Conservation (phyloP, 2,888 invertebrate species). For the Tetramorium bicarinatum region DNA sequence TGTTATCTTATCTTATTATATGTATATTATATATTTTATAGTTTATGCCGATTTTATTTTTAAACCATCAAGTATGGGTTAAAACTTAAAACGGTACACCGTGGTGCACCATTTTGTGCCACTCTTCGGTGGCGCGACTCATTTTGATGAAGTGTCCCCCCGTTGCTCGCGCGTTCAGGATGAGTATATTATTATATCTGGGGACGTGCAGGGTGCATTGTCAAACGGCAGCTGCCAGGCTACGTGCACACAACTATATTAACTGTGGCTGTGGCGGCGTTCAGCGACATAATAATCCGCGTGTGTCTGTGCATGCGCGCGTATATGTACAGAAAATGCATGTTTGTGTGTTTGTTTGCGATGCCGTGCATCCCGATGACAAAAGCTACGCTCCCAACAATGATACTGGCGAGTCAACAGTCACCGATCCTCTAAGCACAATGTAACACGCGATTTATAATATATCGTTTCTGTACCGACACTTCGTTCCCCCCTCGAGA, state of each 20-base stretch:
- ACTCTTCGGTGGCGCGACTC: slow-evolving; percentile 75
- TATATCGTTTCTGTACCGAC: slow-evolving; percentile 73
- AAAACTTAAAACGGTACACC: slow-evolving; percentile 56
- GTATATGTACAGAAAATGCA: slow-evolving; percentile 16
- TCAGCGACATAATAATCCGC: slow-evolving; percentile 32
- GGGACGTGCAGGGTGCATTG: slow-evolving; percentile 81
- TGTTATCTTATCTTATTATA: background rate
- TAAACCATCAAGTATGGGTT: slow-evolving; percentile 46
- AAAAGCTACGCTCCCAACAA: slow-evolving; percentile 84
- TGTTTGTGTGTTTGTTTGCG: slow-evolving; percentile 83
- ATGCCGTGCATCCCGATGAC: slow-evolving; percentile 79
- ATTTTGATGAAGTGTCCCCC: slow-evolving; percentile 84
- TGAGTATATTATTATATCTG: slow-evolving; percentile 84
- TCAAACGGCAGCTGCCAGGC: slow-evolving; percentile 83
- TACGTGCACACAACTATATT: slow-evolving; percentile 81
- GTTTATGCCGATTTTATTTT: background rate
- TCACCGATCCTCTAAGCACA: slow-evolving; percentile 83
- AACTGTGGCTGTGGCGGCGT: slow-evolving; percentile 72
- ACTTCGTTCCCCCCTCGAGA: slow-evolving; percentile 55
- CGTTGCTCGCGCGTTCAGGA: slow-evolving; percentile 70
- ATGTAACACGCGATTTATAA: slow-evolving; percentile 85
- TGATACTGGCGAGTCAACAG: slow-evolving; percentile 84
- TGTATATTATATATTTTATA: background rate
- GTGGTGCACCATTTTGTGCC: slow-evolving; percentile 67
- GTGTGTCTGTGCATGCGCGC: background rate